Percentiles rank a stretch among this genome's conserved stretches.
Evolutionary conservation across 2,113 vertebrate genomes (phyloP).

Genomic region (Galbula dea): DNA sequence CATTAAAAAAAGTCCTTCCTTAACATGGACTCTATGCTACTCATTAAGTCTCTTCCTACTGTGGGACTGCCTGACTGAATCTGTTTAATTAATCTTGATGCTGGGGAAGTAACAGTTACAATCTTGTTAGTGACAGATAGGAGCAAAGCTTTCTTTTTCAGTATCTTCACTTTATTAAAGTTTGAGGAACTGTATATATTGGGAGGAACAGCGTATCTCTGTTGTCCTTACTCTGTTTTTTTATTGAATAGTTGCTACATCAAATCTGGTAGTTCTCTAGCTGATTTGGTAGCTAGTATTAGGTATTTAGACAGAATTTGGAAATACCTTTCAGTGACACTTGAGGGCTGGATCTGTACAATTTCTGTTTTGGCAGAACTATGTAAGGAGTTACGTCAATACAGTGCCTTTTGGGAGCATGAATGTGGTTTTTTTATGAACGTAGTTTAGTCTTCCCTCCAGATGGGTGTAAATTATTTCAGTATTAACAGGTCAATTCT

Average conservation of each 20-base stretch:
- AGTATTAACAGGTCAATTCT: neutral
- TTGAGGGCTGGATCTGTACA: neutral
- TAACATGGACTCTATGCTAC: neutral
- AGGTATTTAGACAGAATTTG: neutral
- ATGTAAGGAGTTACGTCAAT: neutral
- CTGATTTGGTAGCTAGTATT: neutral
- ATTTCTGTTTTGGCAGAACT: neutral
- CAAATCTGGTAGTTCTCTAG: neutral
- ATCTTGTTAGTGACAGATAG: neutral
- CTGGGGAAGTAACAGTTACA: neutral
- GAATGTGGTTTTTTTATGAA: neutral
- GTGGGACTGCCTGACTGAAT: neutral
- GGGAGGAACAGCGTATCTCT: neutral
- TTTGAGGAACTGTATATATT: neutral
- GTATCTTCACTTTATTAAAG: neutral
- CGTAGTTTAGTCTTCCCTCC: neutral
- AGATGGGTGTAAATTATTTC: neutral
- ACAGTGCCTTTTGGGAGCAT: neutral
- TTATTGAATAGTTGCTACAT: neutral
- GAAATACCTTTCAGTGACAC: neutral
- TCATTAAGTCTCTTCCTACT: neutral
- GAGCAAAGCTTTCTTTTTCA: neutral
- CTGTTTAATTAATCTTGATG: neutral
- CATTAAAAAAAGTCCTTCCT: neutral
- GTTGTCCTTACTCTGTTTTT: neutral